Evolutionary conservation across 2,113 vertebrate species (phyloP), one percentile per base, ranked within the genome.

Genomic region (Cyrtonyx montezumae): DNA sequence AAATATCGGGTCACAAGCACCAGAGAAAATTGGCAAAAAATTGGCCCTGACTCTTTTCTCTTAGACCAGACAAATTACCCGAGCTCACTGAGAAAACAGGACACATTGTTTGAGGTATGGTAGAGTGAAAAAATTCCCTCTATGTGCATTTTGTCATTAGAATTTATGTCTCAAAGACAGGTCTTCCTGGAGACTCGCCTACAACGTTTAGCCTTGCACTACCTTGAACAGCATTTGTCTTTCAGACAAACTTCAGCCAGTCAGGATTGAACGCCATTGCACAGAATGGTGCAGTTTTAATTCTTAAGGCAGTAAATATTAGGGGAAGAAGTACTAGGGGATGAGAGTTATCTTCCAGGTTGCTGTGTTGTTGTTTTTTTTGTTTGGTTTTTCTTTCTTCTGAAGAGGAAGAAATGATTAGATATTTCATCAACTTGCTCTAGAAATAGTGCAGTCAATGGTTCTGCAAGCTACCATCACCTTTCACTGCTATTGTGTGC

Each of bases 141-240:
- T 94, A 91, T 91, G 79, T 93, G 87, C 93, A 79, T 87, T 95
- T 95, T 95, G 94, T 96, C 92, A 91, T 95, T 91, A 92, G 91
- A 96, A 94, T 96, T 95, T 94, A 95, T 96, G 93, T 94, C 93
- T 90, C 66, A 61, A 66, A 94, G 95, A 87, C 94, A 94, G 75
- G 84, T 84, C 90, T 96, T 96, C 90, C 82, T 25, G 0, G 82
- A 93, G 90, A 91, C 82, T 96, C 88, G 88, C 88, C 95, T 94
- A 88, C 88, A 93, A 86, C 76, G 8, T 88, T 93, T 93, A 95
- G 91, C 87, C 94, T 96, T 96, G 94, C 53, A 21, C 73, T 94
- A 88, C 79, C 85, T 92, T 91, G 89, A 96, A 87, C 89, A 95
- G 87, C 94, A 94, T 95, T 94, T 94, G 93, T 96, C 94, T 94